A percentile compares a stretch with the other conserved stretches of the same genome.
phyloP scores from a whole-genome alignment of 2,113 vertebrate genomes.

The Platichthys flesus region DNA sequence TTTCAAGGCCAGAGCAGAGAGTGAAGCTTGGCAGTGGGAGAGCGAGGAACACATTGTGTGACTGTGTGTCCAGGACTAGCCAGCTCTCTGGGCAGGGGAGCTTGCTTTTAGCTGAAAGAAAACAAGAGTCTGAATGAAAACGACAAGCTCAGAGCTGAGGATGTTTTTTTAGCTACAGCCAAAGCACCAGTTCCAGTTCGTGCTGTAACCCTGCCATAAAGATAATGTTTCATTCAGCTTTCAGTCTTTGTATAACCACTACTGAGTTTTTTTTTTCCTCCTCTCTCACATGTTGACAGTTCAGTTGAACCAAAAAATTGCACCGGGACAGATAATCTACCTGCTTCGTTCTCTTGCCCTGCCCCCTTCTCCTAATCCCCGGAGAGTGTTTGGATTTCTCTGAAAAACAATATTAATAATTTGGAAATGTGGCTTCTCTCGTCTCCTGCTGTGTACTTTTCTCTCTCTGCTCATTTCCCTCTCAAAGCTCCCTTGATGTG shows the following conservation, averaged over 20 bases:
- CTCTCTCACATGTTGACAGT: constrained; percentile 61
- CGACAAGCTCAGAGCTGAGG: constrained; percentile 76
- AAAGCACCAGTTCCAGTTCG: constrained; percentile 74
- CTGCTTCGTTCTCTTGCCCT: constrained; percentile 42
- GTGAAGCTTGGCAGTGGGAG: constrained; percentile 54
- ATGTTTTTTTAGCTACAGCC: constrained; percentile 79
- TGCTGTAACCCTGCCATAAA: constrained; percentile 69
- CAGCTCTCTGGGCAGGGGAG: constrained; percentile 72
- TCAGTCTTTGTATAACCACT: constrained; percentile 70
- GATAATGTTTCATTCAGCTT: constrained; percentile 77
- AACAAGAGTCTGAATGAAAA: constrained; percentile 80
- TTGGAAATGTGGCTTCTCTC: constrained; percentile 70
- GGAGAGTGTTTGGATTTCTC: constrained; percentile 74
- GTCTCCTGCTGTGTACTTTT: constrained; percentile 70
- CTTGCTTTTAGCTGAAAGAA: constrained; percentile 79
- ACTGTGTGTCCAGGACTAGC: constrained; percentile 69
- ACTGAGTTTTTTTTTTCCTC: constrained; percentile 30
- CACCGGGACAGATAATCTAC: constrained; percentile 67
- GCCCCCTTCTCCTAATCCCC: constrained; percentile 52
- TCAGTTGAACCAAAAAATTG: constrained; percentile 60
- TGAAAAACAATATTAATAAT: constrained; percentile 80
- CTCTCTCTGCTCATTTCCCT: constrained; percentile 78
- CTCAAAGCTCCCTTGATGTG: constrained; percentile 77
- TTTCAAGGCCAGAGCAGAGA: constrained; percentile 25
- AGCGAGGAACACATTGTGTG: constrained; percentile 69